These are phyloP conservation scores for Spea hammondii DNA, from an alignment of 2,797 vertebrate species.

Conservation along the genomic window DNA sequence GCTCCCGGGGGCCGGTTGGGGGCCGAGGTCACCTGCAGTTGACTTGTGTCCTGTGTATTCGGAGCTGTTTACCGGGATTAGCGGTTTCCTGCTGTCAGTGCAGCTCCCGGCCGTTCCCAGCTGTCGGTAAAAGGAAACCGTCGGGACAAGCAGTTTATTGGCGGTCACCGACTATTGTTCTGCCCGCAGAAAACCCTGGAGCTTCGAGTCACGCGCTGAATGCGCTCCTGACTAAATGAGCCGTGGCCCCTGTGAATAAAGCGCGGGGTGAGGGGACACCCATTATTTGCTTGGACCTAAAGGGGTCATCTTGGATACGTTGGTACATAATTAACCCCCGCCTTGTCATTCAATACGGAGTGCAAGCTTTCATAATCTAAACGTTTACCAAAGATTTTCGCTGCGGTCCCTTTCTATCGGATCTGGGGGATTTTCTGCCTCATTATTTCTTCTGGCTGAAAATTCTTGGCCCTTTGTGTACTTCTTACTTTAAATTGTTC, in stretches of 20 bases:
- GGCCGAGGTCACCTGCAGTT: background rate
- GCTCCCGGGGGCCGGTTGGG: background rate
- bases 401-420: too few relatives aligned
- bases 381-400: too few relatives aligned
- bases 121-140: background rate
- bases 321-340: too few relatives aligned
- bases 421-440: too few relatives aligned
- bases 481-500: too few relatives aligned
- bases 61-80: constrained; percentile 8
- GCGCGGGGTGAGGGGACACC: background rate
- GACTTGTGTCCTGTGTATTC: background rate
- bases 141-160: background rate
- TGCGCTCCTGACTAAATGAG: background rate
- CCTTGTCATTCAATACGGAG: too few relatives aligned
- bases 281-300: too few relatives aligned
- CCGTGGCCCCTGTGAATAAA: background rate
- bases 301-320: too few relatives aligned
- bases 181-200: background rate
- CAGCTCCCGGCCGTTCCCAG: background rate
- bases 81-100: background rate
- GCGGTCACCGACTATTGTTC: background rate
- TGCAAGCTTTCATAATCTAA: too few relatives aligned
- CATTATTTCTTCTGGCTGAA: too few relatives aligned
- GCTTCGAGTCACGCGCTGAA: background rate
- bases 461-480: too few relatives aligned